Conservation (phyloP, 2,113 vertebrate species). For the Pelecanus crispus region DNA sequence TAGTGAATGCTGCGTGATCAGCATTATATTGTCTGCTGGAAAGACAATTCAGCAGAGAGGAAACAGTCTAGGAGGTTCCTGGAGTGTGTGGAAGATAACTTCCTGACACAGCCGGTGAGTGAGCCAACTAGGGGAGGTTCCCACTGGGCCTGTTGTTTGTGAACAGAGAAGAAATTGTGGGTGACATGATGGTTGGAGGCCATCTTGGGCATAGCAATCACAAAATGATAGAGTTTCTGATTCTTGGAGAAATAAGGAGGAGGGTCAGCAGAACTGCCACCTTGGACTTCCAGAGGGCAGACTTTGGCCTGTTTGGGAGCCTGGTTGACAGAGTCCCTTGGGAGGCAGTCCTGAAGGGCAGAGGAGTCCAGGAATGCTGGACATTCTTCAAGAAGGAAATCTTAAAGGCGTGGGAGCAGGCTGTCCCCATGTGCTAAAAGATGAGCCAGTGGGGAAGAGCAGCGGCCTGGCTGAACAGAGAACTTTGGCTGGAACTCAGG, state of each 20-base stretch:
- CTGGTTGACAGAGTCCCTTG: not conserved
- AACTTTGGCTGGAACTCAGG: not conserved
- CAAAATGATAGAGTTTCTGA: fast-evolving
- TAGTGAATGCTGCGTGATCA: not conserved
- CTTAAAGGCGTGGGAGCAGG: not conserved
- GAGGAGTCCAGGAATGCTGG: not conserved
- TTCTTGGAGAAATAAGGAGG: not conserved
- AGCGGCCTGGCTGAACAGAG: not conserved
- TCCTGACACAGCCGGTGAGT: not conserved
- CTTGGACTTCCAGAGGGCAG: not conserved
- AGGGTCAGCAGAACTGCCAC: not conserved
- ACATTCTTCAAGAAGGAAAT: not conserved
- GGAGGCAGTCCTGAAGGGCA: not conserved
- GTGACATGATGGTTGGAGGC: not conserved
- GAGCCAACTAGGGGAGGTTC: not conserved
- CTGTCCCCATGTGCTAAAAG: not conserved
- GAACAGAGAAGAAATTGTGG: not conserved
- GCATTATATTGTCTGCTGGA: not conserved
- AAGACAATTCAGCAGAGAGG: not conserved
- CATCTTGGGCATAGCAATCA: fast-evolving
- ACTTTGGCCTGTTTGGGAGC: not conserved
- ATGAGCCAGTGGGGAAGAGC: fast-evolving
- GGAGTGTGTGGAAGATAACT: not conserved
- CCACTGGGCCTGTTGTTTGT: not conserved
- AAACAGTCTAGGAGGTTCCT: not conserved